Evolutionary conservation across 2,888 invertebrate species (phyloP).

Genomic region (Hirtodrosophila cameraria): DNA sequence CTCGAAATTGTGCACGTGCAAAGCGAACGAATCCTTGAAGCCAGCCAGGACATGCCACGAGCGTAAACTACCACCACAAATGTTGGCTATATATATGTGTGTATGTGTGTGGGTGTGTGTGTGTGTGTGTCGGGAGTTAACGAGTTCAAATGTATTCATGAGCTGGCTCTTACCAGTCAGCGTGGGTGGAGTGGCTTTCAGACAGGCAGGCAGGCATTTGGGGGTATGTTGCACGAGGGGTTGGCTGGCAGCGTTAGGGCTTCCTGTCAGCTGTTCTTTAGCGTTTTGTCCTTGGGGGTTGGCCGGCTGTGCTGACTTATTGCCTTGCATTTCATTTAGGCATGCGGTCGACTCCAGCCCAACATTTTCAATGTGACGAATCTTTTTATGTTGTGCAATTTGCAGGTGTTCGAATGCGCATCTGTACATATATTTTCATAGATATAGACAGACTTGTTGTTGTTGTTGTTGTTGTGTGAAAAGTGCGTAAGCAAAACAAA

Average conservation of each 20-base stretch:
- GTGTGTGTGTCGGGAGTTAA: conserved; percentile 72
- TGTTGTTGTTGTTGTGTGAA: conserved; percentile 57
- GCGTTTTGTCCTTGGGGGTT: conserved; percentile 40
- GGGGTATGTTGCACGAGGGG: conserved; percentile 33
- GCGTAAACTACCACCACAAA: conserved; percentile 80
- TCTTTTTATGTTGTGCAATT: conserved; percentile 71
- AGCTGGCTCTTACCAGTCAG: conserved; percentile 71
- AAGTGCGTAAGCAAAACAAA: conserved; percentile 73
- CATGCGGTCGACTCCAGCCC: conserved; percentile 48
- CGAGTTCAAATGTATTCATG: conserved; percentile 84
- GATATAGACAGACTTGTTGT: no score
- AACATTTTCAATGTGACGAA: conserved; percentile 46
- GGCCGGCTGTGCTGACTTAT: conserved; percentile 61
- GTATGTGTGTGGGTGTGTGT: conserved; percentile 68
- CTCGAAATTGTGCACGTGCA: conserved; percentile 81
- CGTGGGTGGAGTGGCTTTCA: conserved; percentile 18
- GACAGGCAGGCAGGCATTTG: conserved; percentile 11
- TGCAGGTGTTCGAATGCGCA: conserved; percentile 72
- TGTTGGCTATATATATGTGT: conserved; percentile 78
- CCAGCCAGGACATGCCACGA: conserved; percentile 45
- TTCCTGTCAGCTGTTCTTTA: conserved; percentile 67
- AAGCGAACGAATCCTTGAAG: conserved; percentile 53
- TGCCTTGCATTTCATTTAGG: conserved; percentile 56
- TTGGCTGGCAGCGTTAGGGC: conserved; percentile 24
- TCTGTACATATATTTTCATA: conserved; percentile 64